Evolutionary conservation across 2,797 vertebrate genomes (phyloP), one percentile per base, ranked within the genome.

Genomic region (Tragopan temminckii): DNA sequence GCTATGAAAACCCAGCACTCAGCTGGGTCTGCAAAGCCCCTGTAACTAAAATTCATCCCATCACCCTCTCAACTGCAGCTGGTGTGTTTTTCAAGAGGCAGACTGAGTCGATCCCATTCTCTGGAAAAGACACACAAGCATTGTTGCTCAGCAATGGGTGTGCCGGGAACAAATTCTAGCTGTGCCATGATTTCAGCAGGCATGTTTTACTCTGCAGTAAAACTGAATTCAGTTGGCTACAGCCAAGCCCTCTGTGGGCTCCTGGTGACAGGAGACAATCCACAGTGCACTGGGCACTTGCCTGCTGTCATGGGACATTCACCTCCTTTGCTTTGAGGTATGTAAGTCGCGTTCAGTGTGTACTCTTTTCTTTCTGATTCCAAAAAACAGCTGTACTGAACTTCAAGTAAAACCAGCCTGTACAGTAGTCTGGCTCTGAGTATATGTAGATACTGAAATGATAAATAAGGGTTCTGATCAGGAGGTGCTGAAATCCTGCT

Each of bases 101-200:
- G 68, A 23, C 91, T 63, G 88, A 90, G 85, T 84, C 55, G 76
- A 85, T 86, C 91, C 93, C 78, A 85, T 93, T 94, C 94, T 90
- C 85, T 94, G 93, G 77, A 95, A 95, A 94, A 84, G 91, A 96
- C 94, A 86, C 78, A 78, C 82, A 85, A 72, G 72, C 84, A 94
- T 89, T 92, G 92, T 89, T 95, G 94, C 83, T 94, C 91, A 96
- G 95, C 82, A 70, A 87, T 83, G 91, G 93, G 92, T 80, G 91
- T 93, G 89, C 78, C 91, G 88, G 67, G 89, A 92, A 93, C 86
- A 92, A 95, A 94, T 72, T 82, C 81, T 72, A 90, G 72, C 79
- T 80, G 75, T 57, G 80, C 55, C 75, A 80, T 77, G 88, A 82
- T 78, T 95, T 96, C 87, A 94, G 74, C 84, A 88, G 80, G 81